phyloP scores from a whole-genome alignment of 2,797 vertebrate species.

The Pseudochirops cupreus region DNA sequence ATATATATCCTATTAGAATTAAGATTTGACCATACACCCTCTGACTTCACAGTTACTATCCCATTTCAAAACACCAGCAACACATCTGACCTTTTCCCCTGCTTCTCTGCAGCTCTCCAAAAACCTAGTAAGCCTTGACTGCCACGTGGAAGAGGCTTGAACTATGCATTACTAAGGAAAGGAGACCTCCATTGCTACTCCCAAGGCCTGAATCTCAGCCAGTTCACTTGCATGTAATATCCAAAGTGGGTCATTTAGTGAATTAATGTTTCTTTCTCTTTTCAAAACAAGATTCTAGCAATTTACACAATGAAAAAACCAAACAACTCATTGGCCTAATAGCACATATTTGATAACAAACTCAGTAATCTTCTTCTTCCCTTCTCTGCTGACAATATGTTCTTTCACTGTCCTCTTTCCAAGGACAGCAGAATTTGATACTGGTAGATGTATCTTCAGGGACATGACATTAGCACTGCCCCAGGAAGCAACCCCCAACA shows the following conservation, averaged over 20 bases:
- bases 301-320: conserved; percentile 2
- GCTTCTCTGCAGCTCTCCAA: neutral
- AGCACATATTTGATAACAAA: conserved; percentile 36
- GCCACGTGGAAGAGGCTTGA: neutral
- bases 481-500: conserved; percentile 30
- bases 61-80: neutral
- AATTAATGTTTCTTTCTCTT: conserved; percentile 37
- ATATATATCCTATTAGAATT: neutral
- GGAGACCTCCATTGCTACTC: neutral
- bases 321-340: conserved; percentile 35
- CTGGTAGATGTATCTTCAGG: conserved; percentile 24
- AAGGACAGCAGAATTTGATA: neutral
- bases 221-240: conserved; percentile 33
- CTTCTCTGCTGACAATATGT: neutral
- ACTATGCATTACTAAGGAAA: neutral
- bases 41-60: neutral
- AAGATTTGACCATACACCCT: neutral
- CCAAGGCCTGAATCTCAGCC: conserved; percentile 29
- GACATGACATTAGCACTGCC: conserved; percentile 39
- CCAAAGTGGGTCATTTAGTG: neutral
- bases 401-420: conserved; percentile 1
- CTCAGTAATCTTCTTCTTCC: conserved; percentile 3
- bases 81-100: neutral
- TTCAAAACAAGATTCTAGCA: conserved; percentile 54
- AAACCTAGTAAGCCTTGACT: neutral